Base-by-base conservation (phyloP, 1,140 invertebrate genomes). In the Diorhabda elongata region DNA sequence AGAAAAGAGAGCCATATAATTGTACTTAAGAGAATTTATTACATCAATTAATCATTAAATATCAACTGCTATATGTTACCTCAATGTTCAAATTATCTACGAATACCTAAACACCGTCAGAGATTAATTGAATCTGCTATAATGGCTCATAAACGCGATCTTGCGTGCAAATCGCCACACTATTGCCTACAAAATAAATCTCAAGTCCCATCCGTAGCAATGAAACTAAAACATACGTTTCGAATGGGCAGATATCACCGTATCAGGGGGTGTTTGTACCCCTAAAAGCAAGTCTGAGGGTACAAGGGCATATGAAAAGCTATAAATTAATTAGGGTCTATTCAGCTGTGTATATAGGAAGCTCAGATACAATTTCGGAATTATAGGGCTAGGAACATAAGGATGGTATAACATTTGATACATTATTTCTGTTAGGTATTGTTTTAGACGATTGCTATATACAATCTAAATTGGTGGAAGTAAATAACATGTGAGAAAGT, bases 251-350 rank as follows among this genome's bases (percentile, higher is more conserved):
- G 41, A 44, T 61, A 61, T 42, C 44, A 8, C 44, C 58, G 26
- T 58, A 7, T 56, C 41, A 44, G 66, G 58, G 56, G 43, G 52
- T 5, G 11, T 42, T 60, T 41, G 59, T 41, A 60, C 59, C 5
- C 59, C 59, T 4, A 4, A 42, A 61, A 61, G 4, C n/a, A 8
- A 61, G 11, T 61, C 59, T 61, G 9, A 61, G 59, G 59, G 59
- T 9, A 61, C 9, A 61, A 61, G 59, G 59, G 59, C 26, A 61
- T 42, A 61, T 61, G 59, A 61, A 61, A 61, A 9, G 59, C 59
- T 61, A 61, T 61, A 61, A 61, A 61, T 61, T 61, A 61, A 61
- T 61, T 61, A 61, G 59, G 59, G 59, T 61, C 59, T 8, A 61
- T 43, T 7, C 59, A 8, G 42, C 59, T 52, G 47, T 52, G n/a